phyloP scores from a whole-genome alignment of 1,140 invertebrate species.

The Drosophila pallidifrons region DNA sequence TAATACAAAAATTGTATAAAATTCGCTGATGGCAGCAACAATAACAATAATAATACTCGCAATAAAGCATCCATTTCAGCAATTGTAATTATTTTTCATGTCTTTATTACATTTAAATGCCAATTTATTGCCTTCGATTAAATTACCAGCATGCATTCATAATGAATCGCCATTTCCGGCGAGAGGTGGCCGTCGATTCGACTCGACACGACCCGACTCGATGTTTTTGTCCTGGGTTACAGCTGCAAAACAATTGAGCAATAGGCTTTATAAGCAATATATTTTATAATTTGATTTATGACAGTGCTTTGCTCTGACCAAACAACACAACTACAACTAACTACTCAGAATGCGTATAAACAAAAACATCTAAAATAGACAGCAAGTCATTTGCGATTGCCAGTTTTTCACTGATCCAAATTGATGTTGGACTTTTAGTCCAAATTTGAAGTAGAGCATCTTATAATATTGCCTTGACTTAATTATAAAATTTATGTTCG shows the following conservation, averaged over 20 bases:
- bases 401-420: neutral
- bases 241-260: slow-evolving; percentile 42
- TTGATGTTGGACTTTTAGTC: slow-evolving; percentile 6
- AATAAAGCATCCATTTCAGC: slow-evolving; percentile 54
- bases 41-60: slow-evolving; percentile 38
- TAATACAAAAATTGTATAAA: slow-evolving; percentile 73
- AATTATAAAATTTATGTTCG: neutral
- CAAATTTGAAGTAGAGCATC: neutral
- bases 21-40: slow-evolving; percentile 38
- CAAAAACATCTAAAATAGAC: slow-evolving; percentile 3
- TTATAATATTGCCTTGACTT: neutral
- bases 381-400: neutral
- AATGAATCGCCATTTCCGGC: slow-evolving; percentile 43
- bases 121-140: slow-evolving; percentile 83
- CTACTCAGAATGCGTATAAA: slow-evolving; percentile 1
- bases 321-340: neutral
- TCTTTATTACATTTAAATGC: slow-evolving; percentile 84
- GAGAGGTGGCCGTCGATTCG: neutral
- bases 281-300: slow-evolving; percentile 40
- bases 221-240: neutral
- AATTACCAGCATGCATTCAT: slow-evolving; percentile 61
- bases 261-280: slow-evolving; percentile 49
- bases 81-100: slow-evolving; percentile 76
- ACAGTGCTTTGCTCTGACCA: slow-evolving; percentile 6
- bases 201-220: too few species aligned